Evolutionary conservation across 1,140 invertebrate species (phyloP).

Genomic region (Cherax destructor): DNA sequence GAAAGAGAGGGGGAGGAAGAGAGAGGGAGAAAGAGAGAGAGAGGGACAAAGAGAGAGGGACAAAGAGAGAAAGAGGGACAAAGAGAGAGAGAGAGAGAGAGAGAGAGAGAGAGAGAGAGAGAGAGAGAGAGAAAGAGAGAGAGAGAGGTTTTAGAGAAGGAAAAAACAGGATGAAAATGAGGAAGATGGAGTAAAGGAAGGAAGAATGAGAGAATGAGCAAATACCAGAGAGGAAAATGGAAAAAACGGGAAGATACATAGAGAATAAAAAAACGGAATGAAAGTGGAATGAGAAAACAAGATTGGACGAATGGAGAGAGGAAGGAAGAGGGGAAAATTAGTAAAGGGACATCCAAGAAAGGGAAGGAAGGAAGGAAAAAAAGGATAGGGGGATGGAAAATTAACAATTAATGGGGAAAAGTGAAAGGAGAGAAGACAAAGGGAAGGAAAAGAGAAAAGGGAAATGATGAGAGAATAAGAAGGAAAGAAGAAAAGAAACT

Average conservation of each 20-base stretch:
- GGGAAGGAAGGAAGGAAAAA: not conserved
- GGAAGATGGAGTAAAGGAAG: too few relatives aligned
- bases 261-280: not conserved
- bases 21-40: too few relatives aligned
- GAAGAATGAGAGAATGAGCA: not conserved
- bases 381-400: not conserved
- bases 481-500: not conserved
- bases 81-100: too few relatives aligned
- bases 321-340: not conserved
- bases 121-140: constrained; percentile 8
- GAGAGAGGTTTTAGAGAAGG: too few relatives aligned
- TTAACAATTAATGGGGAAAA: too few relatives aligned
- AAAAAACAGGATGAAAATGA: too few relatives aligned
- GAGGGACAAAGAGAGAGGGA: too few relatives aligned
- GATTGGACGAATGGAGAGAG: not conserved
- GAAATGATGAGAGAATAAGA: not conserved
- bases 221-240: not conserved
- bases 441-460: not conserved
- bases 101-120: constrained; percentile 3
- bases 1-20: not conserved
- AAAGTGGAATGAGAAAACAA: not conserved
- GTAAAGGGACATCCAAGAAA: not conserved
- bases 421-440: too few relatives aligned
- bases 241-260: not conserved
- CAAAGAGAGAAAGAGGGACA: too few relatives aligned